Evolutionary conservation across 1,140 invertebrate genomes (phyloP).

Genomic region (Globodera rostochiensis): DNA sequence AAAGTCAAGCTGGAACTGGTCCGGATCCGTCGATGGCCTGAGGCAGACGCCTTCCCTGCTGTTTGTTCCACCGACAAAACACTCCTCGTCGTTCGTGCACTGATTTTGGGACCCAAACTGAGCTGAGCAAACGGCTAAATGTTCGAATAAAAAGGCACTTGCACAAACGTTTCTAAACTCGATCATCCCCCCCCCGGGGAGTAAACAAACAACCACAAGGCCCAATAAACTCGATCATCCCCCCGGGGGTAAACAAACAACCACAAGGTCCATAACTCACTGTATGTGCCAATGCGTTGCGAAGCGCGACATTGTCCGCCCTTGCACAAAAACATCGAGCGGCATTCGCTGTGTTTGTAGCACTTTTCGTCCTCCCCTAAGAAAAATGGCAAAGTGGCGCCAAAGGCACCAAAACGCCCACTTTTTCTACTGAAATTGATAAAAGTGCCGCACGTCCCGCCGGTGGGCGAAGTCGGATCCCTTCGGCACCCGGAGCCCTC

Average conservation of each 20-base stretch:
- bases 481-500: neutral
- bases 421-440: constrained; percentile 1
- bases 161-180: neutral
- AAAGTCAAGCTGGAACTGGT: neutral
- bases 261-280: neutral
- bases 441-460: neutral
- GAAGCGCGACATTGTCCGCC: neutral
- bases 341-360: neutral
- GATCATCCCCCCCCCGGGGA: neutral
- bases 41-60: neutral
- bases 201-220: neutral
- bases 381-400: neutral
- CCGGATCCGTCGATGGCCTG: neutral
- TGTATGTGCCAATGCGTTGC: neutral
- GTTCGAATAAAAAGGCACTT: neutral
- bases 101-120: neutral
- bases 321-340: neutral
- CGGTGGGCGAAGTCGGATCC: neutral
- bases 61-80: neutral
- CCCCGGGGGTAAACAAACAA: neutral
- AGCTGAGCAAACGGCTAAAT: neutral
- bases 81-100: neutral
- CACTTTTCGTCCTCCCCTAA: neutral
- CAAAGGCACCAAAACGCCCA: neutral
- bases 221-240: neutral